Conservation (phyloP, 2,113 vertebrate species). For the Corydoras sp. region DNA sequence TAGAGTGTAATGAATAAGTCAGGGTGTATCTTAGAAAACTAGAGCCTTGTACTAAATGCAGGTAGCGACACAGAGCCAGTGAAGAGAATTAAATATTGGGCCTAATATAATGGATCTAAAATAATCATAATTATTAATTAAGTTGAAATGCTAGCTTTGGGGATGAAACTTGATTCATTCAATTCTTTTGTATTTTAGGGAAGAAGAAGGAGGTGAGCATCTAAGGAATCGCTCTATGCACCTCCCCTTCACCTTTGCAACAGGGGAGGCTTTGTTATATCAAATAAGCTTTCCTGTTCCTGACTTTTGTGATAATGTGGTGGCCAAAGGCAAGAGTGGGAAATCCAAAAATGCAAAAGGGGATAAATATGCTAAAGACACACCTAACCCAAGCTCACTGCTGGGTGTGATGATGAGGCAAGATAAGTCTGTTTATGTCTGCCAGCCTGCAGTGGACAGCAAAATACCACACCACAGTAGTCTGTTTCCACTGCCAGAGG, state of each 20-base stretch:
- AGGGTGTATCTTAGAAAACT: too few relatives aligned
- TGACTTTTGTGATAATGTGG: slow-evolving; percentile 48
- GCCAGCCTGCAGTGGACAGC: slow-evolving; percentile 51
- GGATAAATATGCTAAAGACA: slow-evolving; percentile 49
- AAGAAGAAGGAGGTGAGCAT: slow-evolving; percentile 77
- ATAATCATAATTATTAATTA: too few relatives aligned
- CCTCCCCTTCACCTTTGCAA: slow-evolving; percentile 77
- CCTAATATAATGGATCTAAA: too few relatives aligned
- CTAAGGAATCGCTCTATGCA: slow-evolving; percentile 71
- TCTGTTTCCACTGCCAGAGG: slow-evolving; percentile 42
- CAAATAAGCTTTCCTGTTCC: slow-evolving; percentile 62
- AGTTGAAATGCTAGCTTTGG: not conserved
- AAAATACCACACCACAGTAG: slow-evolving; percentile 53
- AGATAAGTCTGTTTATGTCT: slow-evolving; percentile 60
- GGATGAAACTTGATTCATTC: not conserved
- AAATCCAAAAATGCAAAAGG: slow-evolving; percentile 59
- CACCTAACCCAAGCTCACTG: slow-evolving; percentile 57
- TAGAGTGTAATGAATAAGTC: too few relatives aligned
- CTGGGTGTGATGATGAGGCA: slow-evolving; percentile 63
- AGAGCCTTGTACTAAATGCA: too few relatives aligned
- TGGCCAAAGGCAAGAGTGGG: slow-evolving; percentile 53
- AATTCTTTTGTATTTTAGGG: slow-evolving; percentile 50
- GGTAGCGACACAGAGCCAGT: too few relatives aligned
- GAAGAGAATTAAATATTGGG: too few relatives aligned
- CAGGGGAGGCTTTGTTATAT: slow-evolving; percentile 76